A percentile compares a stretch with the other conserved stretches of the same genome.
Conservation (phyloP, 30 jellyfish, hydroid and myxozoan genomes). For the Turritopsis dohrnii region DNA sequence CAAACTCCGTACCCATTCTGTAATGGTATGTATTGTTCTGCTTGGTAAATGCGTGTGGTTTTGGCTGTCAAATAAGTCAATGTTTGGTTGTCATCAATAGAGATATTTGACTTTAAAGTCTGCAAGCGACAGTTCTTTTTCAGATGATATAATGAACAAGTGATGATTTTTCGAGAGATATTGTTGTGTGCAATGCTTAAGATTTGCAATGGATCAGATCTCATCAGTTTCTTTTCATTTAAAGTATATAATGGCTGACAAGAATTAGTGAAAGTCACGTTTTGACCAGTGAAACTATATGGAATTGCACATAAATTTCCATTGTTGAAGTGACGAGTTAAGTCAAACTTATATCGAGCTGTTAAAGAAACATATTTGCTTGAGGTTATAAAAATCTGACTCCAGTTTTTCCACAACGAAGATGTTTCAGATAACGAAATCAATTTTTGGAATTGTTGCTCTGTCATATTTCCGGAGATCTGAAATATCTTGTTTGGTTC, state of each 20-base stretch:
- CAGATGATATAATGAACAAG: neutral
- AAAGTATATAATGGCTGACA: neutral
- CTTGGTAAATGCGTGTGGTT: neutral
- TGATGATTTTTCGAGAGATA: neutral
- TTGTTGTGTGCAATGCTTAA: neutral
- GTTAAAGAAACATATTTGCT: neutral
- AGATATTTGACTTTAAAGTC: neutral
- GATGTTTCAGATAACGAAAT: neutral
- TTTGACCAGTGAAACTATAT: neutral
- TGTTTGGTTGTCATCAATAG: neutral
- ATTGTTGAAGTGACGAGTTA: neutral
- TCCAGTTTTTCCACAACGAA: neutral
- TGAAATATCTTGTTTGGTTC: neutral
- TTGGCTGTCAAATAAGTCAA: neutral
- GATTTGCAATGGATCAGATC: neutral
- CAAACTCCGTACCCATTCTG: neutral
- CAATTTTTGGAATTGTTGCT: neutral
- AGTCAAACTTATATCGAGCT: neutral
- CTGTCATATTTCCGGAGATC: neutral
- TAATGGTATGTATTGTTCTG: neutral
- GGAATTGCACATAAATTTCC: neutral
- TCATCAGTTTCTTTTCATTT: neutral
- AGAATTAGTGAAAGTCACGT: neutral
- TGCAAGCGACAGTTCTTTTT: neutral
- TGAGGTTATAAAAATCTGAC: neutral